Conservation (phyloP, 2,113 vertebrate species). For the Odobenus rosmarus region DNA sequence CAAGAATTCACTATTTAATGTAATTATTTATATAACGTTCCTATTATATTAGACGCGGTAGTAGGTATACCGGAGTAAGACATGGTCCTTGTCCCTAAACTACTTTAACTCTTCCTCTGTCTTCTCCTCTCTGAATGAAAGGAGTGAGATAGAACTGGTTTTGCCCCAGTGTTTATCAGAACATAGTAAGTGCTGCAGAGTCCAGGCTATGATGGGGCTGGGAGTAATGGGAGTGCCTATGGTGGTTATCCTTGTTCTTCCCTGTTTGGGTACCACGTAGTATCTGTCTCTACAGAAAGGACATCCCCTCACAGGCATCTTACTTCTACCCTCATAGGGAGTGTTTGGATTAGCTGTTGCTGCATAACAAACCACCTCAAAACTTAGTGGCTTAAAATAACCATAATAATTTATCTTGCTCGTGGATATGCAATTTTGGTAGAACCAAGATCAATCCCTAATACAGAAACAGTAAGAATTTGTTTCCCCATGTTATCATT, state of each 20-base stretch:
- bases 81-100: background rate
- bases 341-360: background rate
- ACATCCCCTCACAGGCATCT: background rate
- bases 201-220: background rate
- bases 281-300: background rate
- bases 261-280: background rate
- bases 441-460: background rate
- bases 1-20: background rate
- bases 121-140: background rate
- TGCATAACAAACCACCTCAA: background rate
- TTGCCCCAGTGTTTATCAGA: background rate
- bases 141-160: background rate
- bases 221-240: rapidly evolving
- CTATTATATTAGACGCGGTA: background rate
- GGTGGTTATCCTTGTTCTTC: background rate
- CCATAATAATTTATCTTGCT: background rate
- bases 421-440: background rate
- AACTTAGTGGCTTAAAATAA: background rate
- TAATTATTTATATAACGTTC: background rate
- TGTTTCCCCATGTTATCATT: constrained; percentile 36
- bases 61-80: background rate
- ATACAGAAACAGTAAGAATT: constrained; percentile 18
- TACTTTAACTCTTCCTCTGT: background rate
- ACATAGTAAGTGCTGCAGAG: background rate
- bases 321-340: background rate